Evolutionary conservation across 2,797 vertebrate species (phyloP).

Genomic region (Salarias fasciatus): DNA sequence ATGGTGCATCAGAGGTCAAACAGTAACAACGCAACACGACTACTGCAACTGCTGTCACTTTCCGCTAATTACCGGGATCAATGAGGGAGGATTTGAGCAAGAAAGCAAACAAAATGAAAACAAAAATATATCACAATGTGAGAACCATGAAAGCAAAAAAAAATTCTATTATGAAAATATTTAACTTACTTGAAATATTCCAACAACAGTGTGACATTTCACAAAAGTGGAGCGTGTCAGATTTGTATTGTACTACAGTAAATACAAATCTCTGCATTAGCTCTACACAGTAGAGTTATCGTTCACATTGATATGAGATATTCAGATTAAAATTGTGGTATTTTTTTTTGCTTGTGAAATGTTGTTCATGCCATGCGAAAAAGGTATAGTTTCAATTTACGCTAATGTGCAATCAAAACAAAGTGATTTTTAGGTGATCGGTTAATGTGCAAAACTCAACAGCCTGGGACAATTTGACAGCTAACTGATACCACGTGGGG

Average conservation of each 20-base stretch:
- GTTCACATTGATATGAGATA: slow-evolving; percentile 33
- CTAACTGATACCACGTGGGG: no score
- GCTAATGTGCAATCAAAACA: slow-evolving; percentile 6
- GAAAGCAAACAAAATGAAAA: slow-evolving; percentile 22
- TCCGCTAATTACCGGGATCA: slow-evolving; percentile 54
- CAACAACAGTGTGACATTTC: slow-evolving; percentile 28
- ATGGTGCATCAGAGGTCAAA: slow-evolving; percentile 63
- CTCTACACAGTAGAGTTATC: slow-evolving; percentile 51
- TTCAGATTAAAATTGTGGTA: slow-evolving; percentile 12
- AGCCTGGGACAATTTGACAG: no score
- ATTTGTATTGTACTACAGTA: slow-evolving; percentile 30
- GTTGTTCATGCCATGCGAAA: slow-evolving; percentile 10
- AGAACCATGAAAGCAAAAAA: slow-evolving; percentile 4
- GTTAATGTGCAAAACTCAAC: no score
- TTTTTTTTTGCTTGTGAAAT: background rate
- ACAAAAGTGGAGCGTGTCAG: slow-evolving; percentile 31
- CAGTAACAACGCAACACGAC: slow-evolving; percentile 63
- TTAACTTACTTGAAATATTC: slow-evolving; percentile 35
- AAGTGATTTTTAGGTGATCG: background rate
- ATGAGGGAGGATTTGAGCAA: slow-evolving; percentile 25
- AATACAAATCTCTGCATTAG: slow-evolving; percentile 38
- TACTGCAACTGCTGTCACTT: slow-evolving; percentile 49
- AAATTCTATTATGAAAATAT: slow-evolving; percentile 2
- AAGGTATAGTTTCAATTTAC: background rate
- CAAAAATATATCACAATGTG: slow-evolving; percentile 1